Base-by-base conservation (phyloP, 2,797 vertebrate genomes). In the Rhyacichthys aspro region DNA sequence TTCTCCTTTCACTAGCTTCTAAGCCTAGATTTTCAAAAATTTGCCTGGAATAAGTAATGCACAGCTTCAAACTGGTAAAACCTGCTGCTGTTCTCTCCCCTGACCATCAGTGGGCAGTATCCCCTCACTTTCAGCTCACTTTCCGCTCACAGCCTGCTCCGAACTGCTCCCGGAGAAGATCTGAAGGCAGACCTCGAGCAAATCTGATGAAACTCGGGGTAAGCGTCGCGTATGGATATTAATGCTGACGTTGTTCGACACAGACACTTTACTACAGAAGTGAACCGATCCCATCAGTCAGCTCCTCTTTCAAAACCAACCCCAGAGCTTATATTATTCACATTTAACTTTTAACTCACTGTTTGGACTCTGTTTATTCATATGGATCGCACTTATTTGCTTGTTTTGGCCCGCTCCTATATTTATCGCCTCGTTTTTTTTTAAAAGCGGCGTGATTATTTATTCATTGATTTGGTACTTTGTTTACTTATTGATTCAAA, bases 401-500 rank as follows among this genome's bases (percentile, higher is more conserved):
- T 38, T 38, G 37, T 38, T 38, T 38, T 38, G 9, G 4, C 37
- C 18, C 11, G 17, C 18, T 39, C 11, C 4, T 44, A 44, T 44
- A 53, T 53, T 23, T 19, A 23, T 12, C 3, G 8, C 3, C 12
- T 19, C 6, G 8, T 28, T 12, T 38, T 12, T 42, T 37, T 54
- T 28, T 23, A n/a, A n/a, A n/a, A n/a, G 36, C 18, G 1, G 37
- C 14, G 8, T 8, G 18, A 39, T 54, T 28, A 59, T 49, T 39
- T 49, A 49, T 49, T 48, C 37, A 59, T 48, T 16, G n/a, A 39
- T 41, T 58, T 17, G 34, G n/a, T 41, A 41, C 19, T 59, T 59
- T 59, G 57, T 59, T 59, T 59, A 59, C 23, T 33, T 59, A 59
- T 59, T 59, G 44, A 59, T 59, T 59, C 34, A 41, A 59, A 59